These are phyloP conservation scores for Platyscapa corneri DNA, from an alignment of 1,140 invertebrate species.

Conservation along the genomic window DNA sequence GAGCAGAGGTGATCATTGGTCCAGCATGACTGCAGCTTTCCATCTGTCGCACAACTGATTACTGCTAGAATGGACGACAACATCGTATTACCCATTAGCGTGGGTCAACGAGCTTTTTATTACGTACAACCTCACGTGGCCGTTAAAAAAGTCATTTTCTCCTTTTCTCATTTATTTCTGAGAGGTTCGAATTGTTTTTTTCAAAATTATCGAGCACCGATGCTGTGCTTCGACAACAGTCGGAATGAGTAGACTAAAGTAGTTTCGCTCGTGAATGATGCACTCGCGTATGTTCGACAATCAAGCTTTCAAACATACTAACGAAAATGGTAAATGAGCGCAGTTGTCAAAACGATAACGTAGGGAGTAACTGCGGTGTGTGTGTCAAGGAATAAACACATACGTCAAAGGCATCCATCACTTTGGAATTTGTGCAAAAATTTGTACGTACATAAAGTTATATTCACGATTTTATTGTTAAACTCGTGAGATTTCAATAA, in stretches of 20 bases:
- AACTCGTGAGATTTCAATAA: too few species aligned
- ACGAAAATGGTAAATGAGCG: not conserved
- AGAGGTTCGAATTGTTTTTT: not conserved
- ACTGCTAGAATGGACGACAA: not conserved
- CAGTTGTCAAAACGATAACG: not conserved
- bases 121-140: not conserved
- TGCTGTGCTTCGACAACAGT: not conserved
- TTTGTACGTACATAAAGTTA: too few species aligned
- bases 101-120: conserved; percentile 35
- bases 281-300: not conserved
- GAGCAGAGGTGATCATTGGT: not conserved
- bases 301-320: not conserved
- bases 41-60: conserved; percentile 28
- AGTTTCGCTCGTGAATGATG: not conserved
- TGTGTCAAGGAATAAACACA: not conserved
- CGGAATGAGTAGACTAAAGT: not conserved
- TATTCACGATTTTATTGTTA: too few species aligned
- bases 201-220: not conserved
- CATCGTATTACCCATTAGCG: conserved; percentile 15
- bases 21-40: not conserved
- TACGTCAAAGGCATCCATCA: not conserved
- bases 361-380: not conserved
- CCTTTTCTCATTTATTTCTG: conserved; percentile 23
- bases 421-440: too few species aligned
- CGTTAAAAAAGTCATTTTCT: conserved; percentile 24